A percentile compares a stretch with the other conserved stretches of the same genome.
phyloP scores from a whole-genome alignment of 1,140 invertebrate genomes.

The Cydia strobilella region DNA sequence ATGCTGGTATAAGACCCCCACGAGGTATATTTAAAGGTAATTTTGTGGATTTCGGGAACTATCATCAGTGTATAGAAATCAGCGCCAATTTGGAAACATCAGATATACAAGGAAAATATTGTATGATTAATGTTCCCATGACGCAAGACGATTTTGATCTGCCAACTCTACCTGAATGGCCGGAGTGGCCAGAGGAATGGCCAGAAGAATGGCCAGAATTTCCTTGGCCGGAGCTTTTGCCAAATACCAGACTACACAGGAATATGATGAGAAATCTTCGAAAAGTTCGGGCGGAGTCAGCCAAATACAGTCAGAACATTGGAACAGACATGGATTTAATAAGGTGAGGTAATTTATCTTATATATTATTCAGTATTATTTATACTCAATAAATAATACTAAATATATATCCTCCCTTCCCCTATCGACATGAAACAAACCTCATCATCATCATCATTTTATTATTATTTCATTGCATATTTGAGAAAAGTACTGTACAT shows the following conservation, averaged over 20 bases:
- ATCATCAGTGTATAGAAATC: slow-evolving; percentile 40
- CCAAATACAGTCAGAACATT: background rate
- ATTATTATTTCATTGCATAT: too few species aligned
- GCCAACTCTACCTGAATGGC: slow-evolving; percentile 14
- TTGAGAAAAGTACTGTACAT: too few species aligned
- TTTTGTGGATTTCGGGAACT: slow-evolving; percentile 48
- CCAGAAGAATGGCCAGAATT: slow-evolving; percentile 13
- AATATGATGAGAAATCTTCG: background rate
- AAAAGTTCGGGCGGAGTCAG: background rate
- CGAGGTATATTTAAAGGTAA: slow-evolving; percentile 50
- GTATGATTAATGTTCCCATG: slow-evolving; percentile 45
- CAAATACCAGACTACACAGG: slow-evolving; percentile 1
- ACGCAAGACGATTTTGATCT: slow-evolving; percentile 35
- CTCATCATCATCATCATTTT: too few species aligned
- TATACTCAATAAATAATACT: too few species aligned
- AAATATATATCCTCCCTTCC: too few species aligned
- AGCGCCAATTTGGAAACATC: slow-evolving; percentile 7
- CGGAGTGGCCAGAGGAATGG: slow-evolving; percentile 23
- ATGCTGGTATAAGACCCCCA: slow-evolving; percentile 52
- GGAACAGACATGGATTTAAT: slow-evolving; percentile 1
- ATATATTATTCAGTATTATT: too few species aligned
- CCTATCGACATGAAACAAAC: too few species aligned
- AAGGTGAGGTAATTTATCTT: too few species aligned
- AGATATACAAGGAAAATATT: slow-evolving; percentile 51
- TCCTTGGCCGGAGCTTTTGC: slow-evolving; percentile 33